Percentiles rank a stretch among this genome's conserved stretches.
Evolutionary conservation across 2,888 invertebrate species (phyloP).

Genomic region (Drosophila crucigera): DNA sequence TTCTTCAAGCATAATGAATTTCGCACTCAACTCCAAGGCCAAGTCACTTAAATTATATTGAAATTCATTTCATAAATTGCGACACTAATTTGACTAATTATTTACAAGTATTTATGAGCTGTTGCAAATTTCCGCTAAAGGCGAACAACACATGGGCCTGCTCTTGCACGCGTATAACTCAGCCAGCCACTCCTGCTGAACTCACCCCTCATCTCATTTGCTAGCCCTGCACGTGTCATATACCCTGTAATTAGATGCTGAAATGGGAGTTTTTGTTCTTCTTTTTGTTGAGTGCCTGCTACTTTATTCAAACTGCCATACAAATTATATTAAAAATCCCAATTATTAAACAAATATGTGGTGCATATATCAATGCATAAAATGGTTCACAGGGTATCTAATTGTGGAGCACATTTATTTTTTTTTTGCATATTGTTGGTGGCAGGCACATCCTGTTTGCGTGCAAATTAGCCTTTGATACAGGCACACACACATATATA

Average conservation of each 20-base stretch:
- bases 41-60: slow-evolving; percentile 45
- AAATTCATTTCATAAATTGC: slow-evolving; percentile 76
- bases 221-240: background rate
- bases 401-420: background rate
- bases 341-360: background rate
- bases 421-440: background rate
- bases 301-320: background rate
- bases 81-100: slow-evolving; percentile 74
- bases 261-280: background rate
- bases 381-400: slow-evolving; percentile 1
- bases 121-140: slow-evolving; percentile 68
- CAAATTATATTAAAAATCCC: background rate
- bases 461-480: slow-evolving; percentile 43
- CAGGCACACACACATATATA: too few species aligned
- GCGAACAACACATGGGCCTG: slow-evolving; percentile 16
- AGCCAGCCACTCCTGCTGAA: slow-evolving; percentile 15
- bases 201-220: slow-evolving; percentile 5
- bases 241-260: slow-evolving; percentile 21
- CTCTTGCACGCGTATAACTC: background rate
- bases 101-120: slow-evolving; percentile 68
- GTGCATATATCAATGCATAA: too few species aligned
- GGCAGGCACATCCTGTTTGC: slow-evolving; percentile 26
- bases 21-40: slow-evolving; percentile 31
- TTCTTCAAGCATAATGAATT: slow-evolving; percentile 1
- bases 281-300: background rate